These are phyloP conservation scores for Hypsibius dujardini DNA, from an alignment of 1,140 invertebrate genomes.

Conservation along the genomic window DNA sequence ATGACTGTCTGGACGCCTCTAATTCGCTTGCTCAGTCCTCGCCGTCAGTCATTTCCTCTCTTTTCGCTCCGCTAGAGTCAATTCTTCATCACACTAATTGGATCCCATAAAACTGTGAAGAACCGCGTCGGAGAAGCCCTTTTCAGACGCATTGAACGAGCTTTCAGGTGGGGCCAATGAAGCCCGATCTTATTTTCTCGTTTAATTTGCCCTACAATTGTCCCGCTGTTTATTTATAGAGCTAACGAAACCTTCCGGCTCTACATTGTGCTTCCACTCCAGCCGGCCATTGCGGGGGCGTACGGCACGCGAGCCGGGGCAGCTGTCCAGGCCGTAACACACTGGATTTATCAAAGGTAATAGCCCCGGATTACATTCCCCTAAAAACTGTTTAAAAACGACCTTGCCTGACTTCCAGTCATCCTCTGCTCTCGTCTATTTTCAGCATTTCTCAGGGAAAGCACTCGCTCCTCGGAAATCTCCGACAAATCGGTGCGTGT, in stretches of 20 bases:
- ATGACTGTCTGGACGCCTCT: not conserved
- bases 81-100: constrained; percentile 71
- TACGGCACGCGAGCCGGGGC: constrained; percentile 71
- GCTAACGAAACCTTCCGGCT: too few species aligned
- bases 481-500: constrained; percentile 41
- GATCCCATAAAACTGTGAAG: constrained; percentile 41
- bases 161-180: constrained; percentile 49
- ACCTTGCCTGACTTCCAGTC: constrained; percentile 30
- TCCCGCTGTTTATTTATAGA: too few species aligned
- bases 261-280: too few species aligned
- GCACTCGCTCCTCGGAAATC: constrained; percentile 35
- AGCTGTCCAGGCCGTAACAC: constrained; percentile 41
- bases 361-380: not conserved
- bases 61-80: constrained; percentile 58
- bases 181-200: constrained; percentile 84
- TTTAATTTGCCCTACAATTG: constrained; percentile 82
- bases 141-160: constrained; percentile 64
- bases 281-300: constrained; percentile 85
- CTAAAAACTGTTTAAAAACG: not conserved
- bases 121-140: constrained; percentile 69
- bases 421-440: too few species aligned
- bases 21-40: not conserved
- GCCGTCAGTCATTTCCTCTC: not conserved
- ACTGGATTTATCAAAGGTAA: not conserved
- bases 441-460: constrained; percentile 55